Evolutionary conservation across 2,797 vertebrate genomes (phyloP).

Genomic region (Trichosurus vulpecula): DNA sequence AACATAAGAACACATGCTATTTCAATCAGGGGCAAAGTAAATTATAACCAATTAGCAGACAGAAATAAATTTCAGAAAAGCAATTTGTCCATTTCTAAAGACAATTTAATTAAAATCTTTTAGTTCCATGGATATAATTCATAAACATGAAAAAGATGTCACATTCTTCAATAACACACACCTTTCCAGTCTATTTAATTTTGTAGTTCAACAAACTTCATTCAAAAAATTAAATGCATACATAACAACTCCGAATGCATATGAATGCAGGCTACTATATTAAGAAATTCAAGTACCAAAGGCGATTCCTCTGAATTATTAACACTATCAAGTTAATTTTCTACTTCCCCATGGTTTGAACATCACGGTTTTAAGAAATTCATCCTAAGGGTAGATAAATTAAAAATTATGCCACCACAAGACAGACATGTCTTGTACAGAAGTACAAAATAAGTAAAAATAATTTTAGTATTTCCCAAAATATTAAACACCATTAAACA

Average conservation of each 20-base stretch:
- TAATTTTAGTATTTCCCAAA: slow-evolving; percentile 50
- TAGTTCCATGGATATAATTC: neutral
- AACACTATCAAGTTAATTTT: slow-evolving; percentile 62
- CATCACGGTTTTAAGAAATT: slow-evolving; percentile 48
- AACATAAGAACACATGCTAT: neutral
- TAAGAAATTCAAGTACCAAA: slow-evolving; percentile 33
- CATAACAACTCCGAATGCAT: neutral
- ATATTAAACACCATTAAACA: slow-evolving; percentile 64
- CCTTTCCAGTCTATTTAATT: neutral
- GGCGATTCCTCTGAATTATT: neutral
- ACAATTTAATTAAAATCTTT: neutral
- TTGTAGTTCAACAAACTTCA: neutral
- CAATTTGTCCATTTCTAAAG: neutral
- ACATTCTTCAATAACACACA: neutral
- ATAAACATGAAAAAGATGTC: neutral
- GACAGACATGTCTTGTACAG: slow-evolving; percentile 35
- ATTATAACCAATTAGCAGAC: neutral
- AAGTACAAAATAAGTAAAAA: slow-evolving; percentile 47
- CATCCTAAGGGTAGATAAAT: slow-evolving; percentile 3
- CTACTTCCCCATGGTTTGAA: slow-evolving; percentile 9
- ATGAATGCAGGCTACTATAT: neutral
- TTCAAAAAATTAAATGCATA: neutral
- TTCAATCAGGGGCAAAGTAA: neutral
- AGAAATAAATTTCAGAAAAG: neutral
- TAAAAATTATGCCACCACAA: slow-evolving; percentile 21